Evolutionary conservation across 2,888 invertebrate genomes (phyloP), one percentile per base, ranked within the genome.

Genomic region (Diadromus collaris): DNA sequence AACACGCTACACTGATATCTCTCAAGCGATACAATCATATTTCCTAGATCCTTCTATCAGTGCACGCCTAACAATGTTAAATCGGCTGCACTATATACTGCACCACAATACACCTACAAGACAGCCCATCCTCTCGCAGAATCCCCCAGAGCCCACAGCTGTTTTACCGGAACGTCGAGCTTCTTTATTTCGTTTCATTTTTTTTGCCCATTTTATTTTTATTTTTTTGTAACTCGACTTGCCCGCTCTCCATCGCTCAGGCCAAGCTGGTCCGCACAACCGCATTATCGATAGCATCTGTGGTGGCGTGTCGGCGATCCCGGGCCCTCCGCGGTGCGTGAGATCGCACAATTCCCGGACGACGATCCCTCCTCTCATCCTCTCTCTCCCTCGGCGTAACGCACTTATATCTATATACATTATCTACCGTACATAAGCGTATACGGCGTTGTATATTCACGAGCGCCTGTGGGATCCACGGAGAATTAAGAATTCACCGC

Each of bases 241-340:
- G 38, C 44, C 44, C 65, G 74, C 56, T 74, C 71, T 48, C 46
- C 32, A 46, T 69, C 48, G 60, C 70, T 58, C 73, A 65, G 60
- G 27, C 56, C 32, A 58, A 63, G 48, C 48, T 46, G 65, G 68
- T 56, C 58, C 56, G 72, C 68, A 69, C 68, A 79, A 79, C 79
- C 76, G 72, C 79, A 76, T 79, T 79, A 76, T 79, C 79, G 79
- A 79, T 79, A 79, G 76, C 72, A 79, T 76, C 79, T 79, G 76
- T 54, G 72, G 79, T 79, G 76, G 79, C 79, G 79, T 79, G 79
- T 76, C 76, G 79, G 69, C 76, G 67, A 76, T 79, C 60, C 73
- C 38, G 72, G 65, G 76, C 76, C 72, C 79, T 76, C 60, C 64
- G 68, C 58, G 76, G 60, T 79, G 79, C 79, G 79, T 79, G 79